Evolutionary conservation across 1,140 invertebrate genomes (phyloP), one percentile per base, ranked within the genome.

Genomic region (Leptinotarsa undecemlineata): DNA sequence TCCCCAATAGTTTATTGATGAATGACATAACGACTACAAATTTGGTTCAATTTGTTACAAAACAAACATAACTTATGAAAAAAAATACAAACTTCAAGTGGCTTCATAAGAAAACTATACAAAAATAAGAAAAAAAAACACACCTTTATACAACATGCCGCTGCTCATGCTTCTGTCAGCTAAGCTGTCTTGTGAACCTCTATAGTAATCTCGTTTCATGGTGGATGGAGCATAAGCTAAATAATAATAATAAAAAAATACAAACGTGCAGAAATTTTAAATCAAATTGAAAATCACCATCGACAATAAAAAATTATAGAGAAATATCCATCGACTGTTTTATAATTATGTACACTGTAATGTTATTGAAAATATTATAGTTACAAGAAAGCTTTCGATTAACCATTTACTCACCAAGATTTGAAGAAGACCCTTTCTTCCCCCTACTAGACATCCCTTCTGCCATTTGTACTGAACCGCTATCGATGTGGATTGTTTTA

Each of bases 401-500:
- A 42, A 42, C 33, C 8, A 42, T 42, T 11, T 42, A 11, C 33
- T 42, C 33, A 42, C 33, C 92, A 76, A 95, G 88, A 87, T 94
- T 94, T 72, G 93, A 92, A 77, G 89, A 91, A 74, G 93, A 95
- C 74, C 93, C 93, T 81, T 94, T 94, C 82, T 94, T 93, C 62
- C 91, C 91, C 74, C 90, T 87, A 87, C 90, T 92, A 90, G 93
- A 88, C 80, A 90, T 90, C 76, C 92, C 92, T 77, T 93, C 92
- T 73, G 91, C 91, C 78, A 92, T 88, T 77, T 92, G 91, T 73
- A 90, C 88, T n/a, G 92, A 86, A 74, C 91, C 91, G 80, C 90
- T 91, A 84, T 95, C 94, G 67, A 95, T 94, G 81, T 95, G 94
- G 75, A 96, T 96, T 17, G 94, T 95, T 86, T 95, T 95, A 51